Conservation (phyloP, 1,140 invertebrate genomes). For the Paraescarpia echinospica region DNA sequence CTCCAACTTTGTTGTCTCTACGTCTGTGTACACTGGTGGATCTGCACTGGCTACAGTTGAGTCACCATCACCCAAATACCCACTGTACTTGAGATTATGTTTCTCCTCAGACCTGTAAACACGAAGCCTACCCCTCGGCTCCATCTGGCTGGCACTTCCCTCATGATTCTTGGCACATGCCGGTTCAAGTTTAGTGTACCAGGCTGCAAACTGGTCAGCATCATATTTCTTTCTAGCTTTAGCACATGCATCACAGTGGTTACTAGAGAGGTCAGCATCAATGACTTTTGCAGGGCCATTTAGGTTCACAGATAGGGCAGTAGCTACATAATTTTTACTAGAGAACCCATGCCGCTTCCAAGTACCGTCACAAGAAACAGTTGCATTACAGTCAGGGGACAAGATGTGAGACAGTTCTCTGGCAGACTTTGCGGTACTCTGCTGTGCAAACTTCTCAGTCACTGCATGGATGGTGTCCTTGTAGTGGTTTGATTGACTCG, state of each 20-base stretch:
- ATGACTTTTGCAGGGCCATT: not conserved
- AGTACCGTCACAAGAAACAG: no score
- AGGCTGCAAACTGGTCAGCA: constrained; percentile 15
- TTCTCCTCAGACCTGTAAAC: not conserved
- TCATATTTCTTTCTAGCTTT: constrained; percentile 18
- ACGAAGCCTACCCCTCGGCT: not conserved
- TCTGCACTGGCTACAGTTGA: constrained; percentile 6
- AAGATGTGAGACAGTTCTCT: no score
- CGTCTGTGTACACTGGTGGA: constrained; percentile 8
- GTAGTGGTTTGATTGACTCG: no score
- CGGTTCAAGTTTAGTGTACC: constrained; percentile 11
- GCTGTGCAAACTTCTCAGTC: no score
- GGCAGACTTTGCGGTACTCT: no score
- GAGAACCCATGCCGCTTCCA: no score
- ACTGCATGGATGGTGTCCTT: no score
- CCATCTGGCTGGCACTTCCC: constrained; percentile 1
- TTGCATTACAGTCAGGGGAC: constrained; percentile 8
- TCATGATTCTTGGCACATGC: not conserved
- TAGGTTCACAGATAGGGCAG: not conserved
- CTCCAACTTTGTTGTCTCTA: not conserved
- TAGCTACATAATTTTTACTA: constrained; percentile 14
- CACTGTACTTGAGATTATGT: constrained; percentile 16
- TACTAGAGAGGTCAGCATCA: not conserved
- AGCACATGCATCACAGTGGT: no score
- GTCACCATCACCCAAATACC: constrained; percentile 12